phyloP scores from a whole-genome alignment of 2,113 vertebrate species.

The Telmatochromis sp. region DNA sequence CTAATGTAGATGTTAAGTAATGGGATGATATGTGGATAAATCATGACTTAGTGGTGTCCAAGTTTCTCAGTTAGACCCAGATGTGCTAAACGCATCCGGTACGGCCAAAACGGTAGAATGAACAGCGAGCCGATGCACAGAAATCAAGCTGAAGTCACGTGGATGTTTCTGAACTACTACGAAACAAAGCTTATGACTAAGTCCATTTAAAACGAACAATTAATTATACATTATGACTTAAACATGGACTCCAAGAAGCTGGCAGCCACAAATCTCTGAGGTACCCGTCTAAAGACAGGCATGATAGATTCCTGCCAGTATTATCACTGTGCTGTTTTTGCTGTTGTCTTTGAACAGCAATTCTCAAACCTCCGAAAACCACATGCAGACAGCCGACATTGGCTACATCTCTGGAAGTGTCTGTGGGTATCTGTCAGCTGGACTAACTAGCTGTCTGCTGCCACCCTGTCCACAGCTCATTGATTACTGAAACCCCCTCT shows the following conservation, averaged over 20 bases:
- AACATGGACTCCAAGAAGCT: neutral
- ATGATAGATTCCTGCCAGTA: neutral
- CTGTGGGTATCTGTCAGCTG: neutral
- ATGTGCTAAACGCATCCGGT: neutral
- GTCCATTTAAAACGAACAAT: neutral
- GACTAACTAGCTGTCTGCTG: slow-evolving; percentile 1
- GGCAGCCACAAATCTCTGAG: neutral
- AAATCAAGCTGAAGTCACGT: neutral
- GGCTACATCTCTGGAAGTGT: neutral
- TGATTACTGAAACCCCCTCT: neutral
- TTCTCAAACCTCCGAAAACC: neutral
- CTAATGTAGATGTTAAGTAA: neutral
- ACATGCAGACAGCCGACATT: neutral
- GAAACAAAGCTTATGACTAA: neutral
- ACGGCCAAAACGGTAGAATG: neutral
- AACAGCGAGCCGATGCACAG: neutral
- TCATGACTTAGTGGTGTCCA: neutral
- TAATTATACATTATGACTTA: neutral
- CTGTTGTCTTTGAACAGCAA: neutral
- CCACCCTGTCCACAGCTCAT: slow-evolving; percentile 26
- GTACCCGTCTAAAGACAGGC: neutral
- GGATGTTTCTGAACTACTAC: neutral
- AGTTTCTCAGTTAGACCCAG: neutral
- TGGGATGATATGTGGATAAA: neutral
- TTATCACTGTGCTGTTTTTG: neutral